Conservation (phyloP, 2,113 vertebrate species). For the Podarcis muralis region DNA sequence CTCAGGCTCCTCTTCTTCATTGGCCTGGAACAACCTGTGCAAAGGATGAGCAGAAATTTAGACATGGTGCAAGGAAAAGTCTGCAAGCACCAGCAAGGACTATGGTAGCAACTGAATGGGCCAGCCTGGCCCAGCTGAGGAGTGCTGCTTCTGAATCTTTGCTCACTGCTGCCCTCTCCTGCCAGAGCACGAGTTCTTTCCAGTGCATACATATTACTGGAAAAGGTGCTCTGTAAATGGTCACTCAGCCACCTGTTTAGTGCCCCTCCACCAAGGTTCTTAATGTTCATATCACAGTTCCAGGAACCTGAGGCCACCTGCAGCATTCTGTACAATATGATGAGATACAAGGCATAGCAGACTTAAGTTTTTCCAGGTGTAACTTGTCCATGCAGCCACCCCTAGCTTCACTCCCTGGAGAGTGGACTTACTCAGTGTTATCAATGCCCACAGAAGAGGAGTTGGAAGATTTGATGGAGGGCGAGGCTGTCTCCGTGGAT, state of each 20-base stretch:
- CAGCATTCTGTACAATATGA: no score
- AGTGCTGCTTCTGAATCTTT: not conserved
- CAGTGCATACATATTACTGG: not conserved
- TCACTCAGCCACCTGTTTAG: not conserved
- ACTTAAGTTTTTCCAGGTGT: not conserved
- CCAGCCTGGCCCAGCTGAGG: not conserved
- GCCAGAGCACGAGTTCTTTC: not conserved
- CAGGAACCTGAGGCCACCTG: not conserved
- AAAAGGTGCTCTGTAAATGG: not conserved
- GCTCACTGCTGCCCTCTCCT: not conserved
- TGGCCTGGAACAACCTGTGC: conserved; percentile 82
- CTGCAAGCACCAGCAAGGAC: not conserved
- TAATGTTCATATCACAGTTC: not conserved
- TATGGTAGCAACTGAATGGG: not conserved
- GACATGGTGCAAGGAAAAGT: rapidly evolving
- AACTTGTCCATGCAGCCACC: rapidly evolving
- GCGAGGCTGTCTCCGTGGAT: conserved; percentile 78
- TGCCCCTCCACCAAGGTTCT: not conserved
- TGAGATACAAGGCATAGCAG: no score
- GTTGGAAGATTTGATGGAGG: conserved; percentile 79
- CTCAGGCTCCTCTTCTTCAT: conserved; percentile 81
- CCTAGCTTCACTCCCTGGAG: rapidly evolving
- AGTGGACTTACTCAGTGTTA: conserved; percentile 68
- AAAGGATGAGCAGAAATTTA: conserved; percentile 6
- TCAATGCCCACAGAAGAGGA: conserved; percentile 82